A percentile compares a stretch with the other conserved stretches of the same genome.
Conservation (phyloP, 2,797 vertebrate genomes). For the Anguilla megastoma region DNA sequence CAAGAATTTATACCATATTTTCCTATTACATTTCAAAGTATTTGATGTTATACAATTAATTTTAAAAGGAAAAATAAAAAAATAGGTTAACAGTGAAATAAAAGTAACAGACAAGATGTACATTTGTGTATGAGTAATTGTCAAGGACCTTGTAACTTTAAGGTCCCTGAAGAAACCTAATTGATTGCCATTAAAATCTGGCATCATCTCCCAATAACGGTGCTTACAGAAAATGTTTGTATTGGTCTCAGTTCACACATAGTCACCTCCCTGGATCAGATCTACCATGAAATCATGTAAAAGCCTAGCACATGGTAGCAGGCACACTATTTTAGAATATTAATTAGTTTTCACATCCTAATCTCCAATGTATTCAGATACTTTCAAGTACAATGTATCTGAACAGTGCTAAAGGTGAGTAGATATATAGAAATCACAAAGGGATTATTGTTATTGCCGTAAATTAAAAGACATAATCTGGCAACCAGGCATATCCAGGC, state of each 20-base stretch:
- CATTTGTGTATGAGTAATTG: too few species aligned
- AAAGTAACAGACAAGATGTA: too few species aligned
- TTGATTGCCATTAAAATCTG: too few species aligned
- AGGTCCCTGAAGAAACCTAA: too few species aligned
- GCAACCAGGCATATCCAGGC: neutral
- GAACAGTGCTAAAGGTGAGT: conserved; percentile 52
- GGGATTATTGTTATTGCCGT: neutral
- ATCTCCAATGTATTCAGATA: conserved; percentile 51
- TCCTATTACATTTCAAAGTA: neutral
- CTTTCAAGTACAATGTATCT: conserved; percentile 49
- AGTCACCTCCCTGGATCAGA: neutral
- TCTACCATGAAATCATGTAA: neutral
- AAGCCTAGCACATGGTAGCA: neutral
- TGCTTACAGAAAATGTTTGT: neutral
- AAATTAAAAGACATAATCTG: neutral
- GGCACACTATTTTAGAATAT: neutral
- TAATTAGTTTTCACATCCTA: conserved; percentile 34
- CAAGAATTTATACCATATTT: neutral
- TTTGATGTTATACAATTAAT: neutral
- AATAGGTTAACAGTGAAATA: too few species aligned
- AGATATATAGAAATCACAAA: conserved; percentile 44
- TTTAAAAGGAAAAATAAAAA: too few species aligned
- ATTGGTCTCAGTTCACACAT: neutral
- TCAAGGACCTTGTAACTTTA: too few species aligned
- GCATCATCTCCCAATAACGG: neutral